phyloP scores from a whole-genome alignment of 2,888 invertebrate genomes.

The Orthonevra nobilis region DNA sequence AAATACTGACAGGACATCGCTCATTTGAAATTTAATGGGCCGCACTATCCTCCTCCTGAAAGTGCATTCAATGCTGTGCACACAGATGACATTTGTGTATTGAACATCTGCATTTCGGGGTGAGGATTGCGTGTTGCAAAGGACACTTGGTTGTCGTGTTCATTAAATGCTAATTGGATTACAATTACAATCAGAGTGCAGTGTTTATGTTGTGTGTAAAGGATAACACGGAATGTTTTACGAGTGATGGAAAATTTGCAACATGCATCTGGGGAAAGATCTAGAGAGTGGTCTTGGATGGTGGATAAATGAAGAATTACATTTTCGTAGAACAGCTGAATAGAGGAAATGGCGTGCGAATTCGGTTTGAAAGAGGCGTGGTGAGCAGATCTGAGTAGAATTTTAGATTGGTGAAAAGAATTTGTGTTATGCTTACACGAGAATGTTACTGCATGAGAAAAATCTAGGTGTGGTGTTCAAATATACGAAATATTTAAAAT shows the following conservation, averaged over 20 bases:
- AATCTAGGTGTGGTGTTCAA: no score
- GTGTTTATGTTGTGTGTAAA: neutral
- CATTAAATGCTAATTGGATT: constrained; percentile 13
- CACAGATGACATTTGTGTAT: neutral
- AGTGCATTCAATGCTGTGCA: neutral
- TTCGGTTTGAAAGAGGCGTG: neutral
- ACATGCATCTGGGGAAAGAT: neutral
- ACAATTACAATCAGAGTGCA: constrained; percentile 5
- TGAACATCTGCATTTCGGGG: constrained; percentile 27
- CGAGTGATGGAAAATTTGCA: neutral
- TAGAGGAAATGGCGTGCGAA: neutral
- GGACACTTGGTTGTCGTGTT: constrained; percentile 31
- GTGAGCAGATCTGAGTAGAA: neutral
- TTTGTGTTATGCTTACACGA: no score
- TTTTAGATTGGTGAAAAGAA: no score
- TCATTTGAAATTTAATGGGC: constrained; percentile 18
- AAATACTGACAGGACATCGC: constrained; percentile 29
- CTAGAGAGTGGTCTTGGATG: neutral
- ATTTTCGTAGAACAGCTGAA: neutral
- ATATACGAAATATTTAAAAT: no score
- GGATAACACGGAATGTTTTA: neutral
- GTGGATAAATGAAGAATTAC: neutral
- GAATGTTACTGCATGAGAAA: no score
- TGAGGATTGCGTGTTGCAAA: neutral
- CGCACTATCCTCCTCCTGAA: neutral